These are phyloP conservation scores for Malthinus flaveolus DNA, from an alignment of 2,888 invertebrate species.

Conservation along the genomic window DNA sequence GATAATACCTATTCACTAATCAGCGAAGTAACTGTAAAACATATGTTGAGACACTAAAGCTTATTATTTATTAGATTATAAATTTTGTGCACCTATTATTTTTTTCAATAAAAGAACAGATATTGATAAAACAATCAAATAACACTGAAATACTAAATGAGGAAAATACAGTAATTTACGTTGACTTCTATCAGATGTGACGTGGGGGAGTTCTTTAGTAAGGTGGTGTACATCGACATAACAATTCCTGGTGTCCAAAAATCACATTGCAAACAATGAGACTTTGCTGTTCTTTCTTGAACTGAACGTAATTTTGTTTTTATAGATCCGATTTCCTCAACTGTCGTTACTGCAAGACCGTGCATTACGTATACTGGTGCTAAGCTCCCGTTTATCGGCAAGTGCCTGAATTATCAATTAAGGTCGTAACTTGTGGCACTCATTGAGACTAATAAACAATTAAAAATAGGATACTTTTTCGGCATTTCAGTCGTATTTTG, in stretches of 20 bases:
- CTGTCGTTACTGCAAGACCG: conserved; percentile 86
- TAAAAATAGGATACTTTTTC: conserved; percentile 58
- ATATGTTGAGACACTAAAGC: too few relatives aligned
- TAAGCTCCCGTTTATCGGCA: conserved; percentile 87
- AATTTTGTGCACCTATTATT: too few relatives aligned
- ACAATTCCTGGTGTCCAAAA: conserved; percentile 86
- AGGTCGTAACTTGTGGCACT: not conserved
- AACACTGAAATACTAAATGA: too few relatives aligned
- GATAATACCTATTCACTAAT: too few relatives aligned
- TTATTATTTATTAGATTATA: too few relatives aligned
- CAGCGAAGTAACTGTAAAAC: too few relatives aligned
- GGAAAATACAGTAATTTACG: too few relatives aligned
- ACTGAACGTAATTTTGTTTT: conserved; percentile 79
- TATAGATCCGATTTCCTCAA: conserved; percentile 90
- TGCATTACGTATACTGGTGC: conserved; percentile 86
- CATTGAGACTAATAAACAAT: not conserved
- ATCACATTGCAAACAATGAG: conserved; percentile 94
- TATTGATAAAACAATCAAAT: too few relatives aligned
- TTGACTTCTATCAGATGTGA: too few relatives aligned
- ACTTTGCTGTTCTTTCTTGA: conserved; percentile 84
- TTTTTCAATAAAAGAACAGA: too few relatives aligned
- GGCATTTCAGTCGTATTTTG: conserved; percentile 64
- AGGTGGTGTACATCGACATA: conserved; percentile 95
- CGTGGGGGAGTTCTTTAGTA: conserved; percentile 72
- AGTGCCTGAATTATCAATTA: conserved; percentile 60